Evolutionary conservation across 2,797 vertebrate genomes (phyloP), one percentile per base, ranked within the genome.

Genomic region (Gallinago solitaria): DNA sequence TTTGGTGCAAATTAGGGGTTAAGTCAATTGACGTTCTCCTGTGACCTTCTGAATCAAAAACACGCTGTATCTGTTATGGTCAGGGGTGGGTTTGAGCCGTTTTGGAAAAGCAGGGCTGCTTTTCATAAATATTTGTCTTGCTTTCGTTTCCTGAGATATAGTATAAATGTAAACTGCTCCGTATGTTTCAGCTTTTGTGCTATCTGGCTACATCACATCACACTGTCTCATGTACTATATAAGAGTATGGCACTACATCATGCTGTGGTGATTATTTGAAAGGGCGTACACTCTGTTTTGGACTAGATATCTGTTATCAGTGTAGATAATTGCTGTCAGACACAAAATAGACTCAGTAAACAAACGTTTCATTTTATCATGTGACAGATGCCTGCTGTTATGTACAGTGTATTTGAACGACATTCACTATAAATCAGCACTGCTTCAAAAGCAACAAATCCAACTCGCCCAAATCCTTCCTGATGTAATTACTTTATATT

Each of bases 301-400:
- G 95, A 94, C 84, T 90, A 90, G 96, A 96, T 97, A 96, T 70
- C 95, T 68, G 53, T 95, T 98, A 97, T 97, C 96, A 89, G 86
- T 89, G 70, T 89, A 90, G 95, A 96, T 96, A 94, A 97, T 96
- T 97, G 93, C 87, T 91, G 59, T 93, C 90, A 93, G 95, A 96
- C 93, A 84, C 92, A 96, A 95, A 98, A 96, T 95, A 97, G 97
- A 91, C 83, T 87, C 95, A 63, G 96, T 93, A 94, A 91, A 95
- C 92, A 96, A 83, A 93, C 61, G 57, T 91, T 80, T 93, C 96
- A 96, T 92, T 94, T 93, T 95, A 81, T 90, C 93, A 76, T 54
- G 48, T 79, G 93, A 97, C 83, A 87, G 92, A 68, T 86, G 47
- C 67, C 82, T 75, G 56, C 67, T 88, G 89, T 85, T 78, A 81